A percentile compares a stretch with the other conserved stretches of the same genome.
These are phyloP conservation scores for Sapayoa aenigma DNA, from an alignment of 2,113 vertebrate species.

Conservation along the genomic window DNA sequence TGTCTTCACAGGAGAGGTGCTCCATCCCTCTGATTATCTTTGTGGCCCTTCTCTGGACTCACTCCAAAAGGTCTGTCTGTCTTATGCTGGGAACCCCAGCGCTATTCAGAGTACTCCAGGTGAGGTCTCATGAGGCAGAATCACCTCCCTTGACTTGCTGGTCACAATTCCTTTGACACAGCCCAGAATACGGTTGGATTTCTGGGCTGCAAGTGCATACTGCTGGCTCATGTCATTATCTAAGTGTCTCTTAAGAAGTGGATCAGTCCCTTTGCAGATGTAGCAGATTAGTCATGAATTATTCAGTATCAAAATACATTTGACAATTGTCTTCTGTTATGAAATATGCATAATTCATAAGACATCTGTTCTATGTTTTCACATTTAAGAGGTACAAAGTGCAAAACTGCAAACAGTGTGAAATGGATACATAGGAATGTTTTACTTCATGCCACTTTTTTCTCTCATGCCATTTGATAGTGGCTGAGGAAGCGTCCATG, in stretches of 20 bases:
- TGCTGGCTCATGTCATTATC: neutral
- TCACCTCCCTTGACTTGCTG: neutral
- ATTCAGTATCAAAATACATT: slow-evolving; percentile 66
- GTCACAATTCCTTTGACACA: fast-evolving
- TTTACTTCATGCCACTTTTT: neutral
- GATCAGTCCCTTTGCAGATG: slow-evolving; percentile 21
- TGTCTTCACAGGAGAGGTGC: neutral
- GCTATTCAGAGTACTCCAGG: fast-evolving
- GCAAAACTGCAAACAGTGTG: neutral
- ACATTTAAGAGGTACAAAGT: slow-evolving; percentile 4
- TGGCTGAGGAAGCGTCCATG: neutral
- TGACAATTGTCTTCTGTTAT: slow-evolving; percentile 63
- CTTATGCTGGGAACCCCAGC: neutral
- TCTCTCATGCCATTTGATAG: neutral
- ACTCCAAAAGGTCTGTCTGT: neutral
- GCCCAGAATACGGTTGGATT: fast-evolving
- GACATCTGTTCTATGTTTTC: slow-evolving; percentile 55
- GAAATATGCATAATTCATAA: slow-evolving; percentile 69
- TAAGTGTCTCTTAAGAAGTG: slow-evolving; percentile 6
- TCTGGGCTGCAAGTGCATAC: neutral
- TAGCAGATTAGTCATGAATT: slow-evolving; percentile 63
- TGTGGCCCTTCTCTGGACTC: neutral
- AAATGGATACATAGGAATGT: neutral
- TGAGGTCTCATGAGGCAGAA: fast-evolving
- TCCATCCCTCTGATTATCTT: neutral